Evolutionary conservation across 2,113 vertebrate genomes (phyloP), one percentile per base, ranked within the genome.

Genomic region (Onychostoma macrolepis): DNA sequence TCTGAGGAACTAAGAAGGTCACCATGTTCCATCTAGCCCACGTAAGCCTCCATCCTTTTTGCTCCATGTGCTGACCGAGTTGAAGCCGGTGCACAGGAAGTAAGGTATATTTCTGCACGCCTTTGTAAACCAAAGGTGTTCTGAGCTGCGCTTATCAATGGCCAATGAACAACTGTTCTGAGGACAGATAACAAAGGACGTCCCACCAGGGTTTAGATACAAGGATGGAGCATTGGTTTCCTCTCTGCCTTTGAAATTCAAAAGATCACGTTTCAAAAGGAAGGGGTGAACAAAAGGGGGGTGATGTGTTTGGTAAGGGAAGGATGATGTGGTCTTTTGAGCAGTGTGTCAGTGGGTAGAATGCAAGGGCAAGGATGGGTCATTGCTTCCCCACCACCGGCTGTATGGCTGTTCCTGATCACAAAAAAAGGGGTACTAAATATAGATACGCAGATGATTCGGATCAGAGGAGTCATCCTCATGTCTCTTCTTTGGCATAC

Each of bases 181-280:
- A 89, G 87, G 85, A 87, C 75, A 87, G 92, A 94, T 93, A 93
- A 93, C 89, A 94, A 92, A 92, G 90, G 90, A 82, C 83, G 88
- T 86, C 81, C 88, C 88, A 90, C 89, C 85, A 90, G 87, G 84
- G 84, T 84, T 91, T 76, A 92, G 90, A 92, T 92, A 92, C 67
- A n/a, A 63, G 56, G 74, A 88, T 6, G 11, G 80, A 89, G 90
- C 88, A 80, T 50, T 67, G 87, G 80, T 84, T 75, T 85, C 85
- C 45, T 72, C n/a, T 76, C 86, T 87, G 79, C 87, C 63, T 84
- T 94, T 93, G 90, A 91, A 84, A 88, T 84, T 89, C 91, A 83
- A 93, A 90, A 91, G 87, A 93, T 94, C 89, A 58, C 82, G 89
- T 95, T 94, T 91, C 92, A 92, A 89, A 89, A 87, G 78, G 76